Evolutionary conservation across 2,888 invertebrate species (phyloP).

Genomic region (Cepaea hortensis): DNA sequence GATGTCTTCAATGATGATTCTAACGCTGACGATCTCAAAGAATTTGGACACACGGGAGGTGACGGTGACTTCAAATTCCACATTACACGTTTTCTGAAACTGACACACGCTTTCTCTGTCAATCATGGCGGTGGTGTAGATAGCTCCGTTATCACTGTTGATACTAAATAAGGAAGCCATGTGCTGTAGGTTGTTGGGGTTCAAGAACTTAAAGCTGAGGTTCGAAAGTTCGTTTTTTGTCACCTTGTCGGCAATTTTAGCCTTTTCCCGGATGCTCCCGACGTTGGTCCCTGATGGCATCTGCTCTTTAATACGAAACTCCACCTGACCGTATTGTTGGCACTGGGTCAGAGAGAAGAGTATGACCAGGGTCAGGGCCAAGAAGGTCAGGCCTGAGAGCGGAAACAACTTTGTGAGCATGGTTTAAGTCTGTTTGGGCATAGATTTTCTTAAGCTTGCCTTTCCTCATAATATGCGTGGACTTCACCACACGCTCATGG

Average conservation of each 20-base stretch:
- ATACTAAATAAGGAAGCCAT: conserved; percentile 58
- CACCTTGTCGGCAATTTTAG: conserved; percentile 51
- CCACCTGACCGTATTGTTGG: conserved; percentile 43
- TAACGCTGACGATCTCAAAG: conserved; percentile 54
- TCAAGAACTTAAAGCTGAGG: conserved; percentile 54
- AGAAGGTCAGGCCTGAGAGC: background rate
- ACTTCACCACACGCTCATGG: background rate
- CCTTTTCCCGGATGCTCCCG: conserved; percentile 56
- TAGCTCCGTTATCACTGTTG: conserved; percentile 56
- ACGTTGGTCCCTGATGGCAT: conserved; percentile 55
- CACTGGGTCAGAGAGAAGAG: background rate
- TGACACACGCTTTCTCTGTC: conserved; percentile 64
- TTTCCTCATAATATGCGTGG: background rate
- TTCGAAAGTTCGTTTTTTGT: conserved; percentile 39
- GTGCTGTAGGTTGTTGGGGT: conserved; percentile 49
- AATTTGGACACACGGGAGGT: conserved; percentile 50
- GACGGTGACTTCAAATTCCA: conserved; percentile 59
- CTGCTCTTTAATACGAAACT: conserved; percentile 59
- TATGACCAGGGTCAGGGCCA: background rate
- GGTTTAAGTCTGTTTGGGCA: background rate
- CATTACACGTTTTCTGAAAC: conserved; percentile 55
- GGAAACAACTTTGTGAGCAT: background rate
- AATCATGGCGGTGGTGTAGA: conserved; percentile 60
- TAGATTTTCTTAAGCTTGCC: background rate
- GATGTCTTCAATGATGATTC: conserved; percentile 55